Base-by-base conservation (phyloP, 2,888 invertebrate species). In the Catocala nupta region DNA sequence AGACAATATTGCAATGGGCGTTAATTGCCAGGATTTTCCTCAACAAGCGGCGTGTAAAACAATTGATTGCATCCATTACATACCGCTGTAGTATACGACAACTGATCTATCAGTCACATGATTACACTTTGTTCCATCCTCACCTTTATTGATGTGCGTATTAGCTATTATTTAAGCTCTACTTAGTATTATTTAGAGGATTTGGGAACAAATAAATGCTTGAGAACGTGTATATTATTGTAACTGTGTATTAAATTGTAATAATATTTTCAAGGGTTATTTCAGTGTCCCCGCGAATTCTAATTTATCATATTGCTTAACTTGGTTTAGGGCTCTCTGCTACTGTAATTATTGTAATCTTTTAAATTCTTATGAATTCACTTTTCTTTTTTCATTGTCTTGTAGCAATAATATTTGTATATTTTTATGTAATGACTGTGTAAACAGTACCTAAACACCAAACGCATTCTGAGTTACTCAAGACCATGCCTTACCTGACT, bases 1-100 rank as follows among this genome's bases (percentile, higher is more conserved):
- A 55, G 13, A 53, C 8, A 4, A n/a, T 12, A 45, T 42, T 39
- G 36, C 16, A 54, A 44, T 63, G 52, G 65, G 57, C 45, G 57
- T 51, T 66, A 71, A 66, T 69, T 66, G 63, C 8, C 42, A 63
- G 48, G 52, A 66, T 69, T 74, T 72, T 65, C 70, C 58, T 62
- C 42, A 62, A 59, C 49, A 36, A 54, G 34, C 33, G n/a, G 16
- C 36, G 36, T 52, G 45, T 66, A 55, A 67, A 72, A 43, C 59
- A 71, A 65, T 63, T 63, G 53, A 61, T 65, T 63, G 49, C 44
- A 50, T 16, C 55, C 33, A 67, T 61, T 61, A 54, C 48, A 44
- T 36, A 34, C 10, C 34, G 11, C 48, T 59, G 58, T 52, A 65
- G 58, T 62, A 39, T 53, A 34, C 39, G 9, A 52, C 59, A 62